Percentiles rank a stretch among this genome's conserved stretches.
Evolutionary conservation across 1,140 invertebrate species (phyloP).

Genomic region (Scaptodrosophila lebanonensis): DNA sequence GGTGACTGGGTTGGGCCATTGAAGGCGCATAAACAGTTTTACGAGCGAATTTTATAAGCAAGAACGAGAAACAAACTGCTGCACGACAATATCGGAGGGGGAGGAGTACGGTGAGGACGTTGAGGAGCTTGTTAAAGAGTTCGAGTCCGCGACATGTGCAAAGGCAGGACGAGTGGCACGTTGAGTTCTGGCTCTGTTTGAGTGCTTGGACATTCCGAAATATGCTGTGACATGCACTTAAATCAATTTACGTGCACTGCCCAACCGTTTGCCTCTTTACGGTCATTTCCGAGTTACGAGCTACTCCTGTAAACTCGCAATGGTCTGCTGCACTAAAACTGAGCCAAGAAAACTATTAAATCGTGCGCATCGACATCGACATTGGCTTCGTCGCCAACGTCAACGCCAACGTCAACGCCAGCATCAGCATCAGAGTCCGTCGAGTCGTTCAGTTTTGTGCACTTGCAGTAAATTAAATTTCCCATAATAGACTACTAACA

Average conservation of each 20-base stretch:
- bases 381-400: conserved; percentile 1
- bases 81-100: no score
- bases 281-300: no score
- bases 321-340: conserved; percentile 33
- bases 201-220: conserved; percentile 21
- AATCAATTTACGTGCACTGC: conserved; percentile 58
- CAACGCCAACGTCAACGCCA: no score
- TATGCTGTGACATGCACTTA: conserved; percentile 70
- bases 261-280: conserved; percentile 37
- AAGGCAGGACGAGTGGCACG: neutral
- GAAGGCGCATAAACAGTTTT: conserved; percentile 59
- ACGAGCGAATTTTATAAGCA: conserved; percentile 50
- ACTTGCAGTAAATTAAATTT: conserved; percentile 67
- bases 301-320: conserved; percentile 16
- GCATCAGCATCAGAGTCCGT: no score
- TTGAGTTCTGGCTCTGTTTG: conserved; percentile 3
- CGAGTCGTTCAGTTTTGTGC: no score
- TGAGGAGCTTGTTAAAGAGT: conserved; percentile 63
- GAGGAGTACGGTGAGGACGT: no score
- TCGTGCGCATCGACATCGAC: conserved; percentile 46
- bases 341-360: conserved; percentile 46
- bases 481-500: conserved; percentile 62
- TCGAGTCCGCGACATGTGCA: conserved; percentile 35
- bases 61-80: no score
- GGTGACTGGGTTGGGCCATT: conserved; percentile 5